phyloP scores from a whole-genome alignment of 2,113 vertebrate genomes.

The Lichenostomus cassidix region DNA sequence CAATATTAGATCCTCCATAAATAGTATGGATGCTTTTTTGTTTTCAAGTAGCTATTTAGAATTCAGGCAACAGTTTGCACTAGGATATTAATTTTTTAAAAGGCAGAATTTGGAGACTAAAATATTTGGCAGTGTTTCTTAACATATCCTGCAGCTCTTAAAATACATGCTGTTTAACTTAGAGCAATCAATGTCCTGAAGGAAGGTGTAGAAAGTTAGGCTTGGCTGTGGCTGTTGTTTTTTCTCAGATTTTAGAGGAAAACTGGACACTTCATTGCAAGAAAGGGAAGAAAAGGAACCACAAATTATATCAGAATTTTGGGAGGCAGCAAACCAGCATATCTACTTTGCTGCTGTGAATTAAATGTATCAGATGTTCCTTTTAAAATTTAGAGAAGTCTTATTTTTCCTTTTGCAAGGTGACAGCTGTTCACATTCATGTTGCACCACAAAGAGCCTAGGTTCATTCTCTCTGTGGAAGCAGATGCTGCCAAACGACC shows the following conservation, averaged over 20 bases:
- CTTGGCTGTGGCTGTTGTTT: not conserved
- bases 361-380: not conserved
- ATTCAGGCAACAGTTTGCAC: not conserved
- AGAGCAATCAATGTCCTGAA: not conserved
- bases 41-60: constrained; percentile 9
- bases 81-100: not conserved
- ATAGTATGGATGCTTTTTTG: not conserved
- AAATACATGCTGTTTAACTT: not conserved
- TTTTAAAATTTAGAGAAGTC: not conserved
- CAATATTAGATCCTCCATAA: not conserved
- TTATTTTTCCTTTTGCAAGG: not conserved
- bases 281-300: not conserved
- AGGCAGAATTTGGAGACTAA: not conserved
- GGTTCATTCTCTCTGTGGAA: not conserved
- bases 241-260: not conserved
- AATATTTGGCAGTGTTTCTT: not conserved
- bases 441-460: not conserved
- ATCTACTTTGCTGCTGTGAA: not conserved
- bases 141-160: not conserved
- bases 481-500: not conserved
- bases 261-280: not conserved
- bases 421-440: not conserved
- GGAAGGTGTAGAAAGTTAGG: not conserved
- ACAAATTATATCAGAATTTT: not conserved
- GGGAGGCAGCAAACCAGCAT: not conserved